Evolutionary conservation across 2,888 invertebrate species (phyloP).

Genomic region (Eilema depressum): DNA sequence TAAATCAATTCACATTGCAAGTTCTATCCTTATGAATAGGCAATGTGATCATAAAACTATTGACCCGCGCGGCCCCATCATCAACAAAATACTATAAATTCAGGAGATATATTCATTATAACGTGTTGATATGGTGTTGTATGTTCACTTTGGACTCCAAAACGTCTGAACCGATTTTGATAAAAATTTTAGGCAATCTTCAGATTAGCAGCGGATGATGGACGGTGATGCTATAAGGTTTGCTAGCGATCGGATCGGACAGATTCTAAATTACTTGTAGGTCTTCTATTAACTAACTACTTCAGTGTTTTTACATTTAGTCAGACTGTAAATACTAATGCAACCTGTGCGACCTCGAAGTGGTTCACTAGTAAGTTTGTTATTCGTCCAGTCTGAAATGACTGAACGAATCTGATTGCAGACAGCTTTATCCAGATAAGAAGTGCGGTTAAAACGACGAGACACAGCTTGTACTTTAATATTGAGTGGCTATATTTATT

Average conservation of each 20-base stretch:
- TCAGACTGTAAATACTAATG: background rate
- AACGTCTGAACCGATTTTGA: background rate
- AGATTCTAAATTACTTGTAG: no score
- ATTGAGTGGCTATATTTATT: background rate
- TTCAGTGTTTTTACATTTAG: background rate
- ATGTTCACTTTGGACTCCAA: background rate
- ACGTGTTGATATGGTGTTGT: no score
- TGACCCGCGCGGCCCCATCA: conserved; percentile 25
- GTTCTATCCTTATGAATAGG: conserved; percentile 38
- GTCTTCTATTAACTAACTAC: no score
- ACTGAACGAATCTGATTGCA: no score
- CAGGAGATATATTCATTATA: background rate
- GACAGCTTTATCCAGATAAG: no score
- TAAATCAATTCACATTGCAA: conserved; percentile 45
- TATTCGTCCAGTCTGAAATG: no score
- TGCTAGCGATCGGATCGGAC: no score
- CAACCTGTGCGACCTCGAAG: background rate
- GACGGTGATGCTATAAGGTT: no score
- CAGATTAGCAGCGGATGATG: no score
- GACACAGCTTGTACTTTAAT: background rate
- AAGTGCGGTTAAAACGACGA: background rate
- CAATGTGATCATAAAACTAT: conserved; percentile 46
- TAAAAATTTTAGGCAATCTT: background rate
- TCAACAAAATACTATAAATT: background rate
- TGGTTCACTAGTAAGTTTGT: background rate